These are phyloP conservation scores for Homarus gammarus DNA, from an alignment of 2,888 invertebrate species.

Conservation along the genomic window DNA sequence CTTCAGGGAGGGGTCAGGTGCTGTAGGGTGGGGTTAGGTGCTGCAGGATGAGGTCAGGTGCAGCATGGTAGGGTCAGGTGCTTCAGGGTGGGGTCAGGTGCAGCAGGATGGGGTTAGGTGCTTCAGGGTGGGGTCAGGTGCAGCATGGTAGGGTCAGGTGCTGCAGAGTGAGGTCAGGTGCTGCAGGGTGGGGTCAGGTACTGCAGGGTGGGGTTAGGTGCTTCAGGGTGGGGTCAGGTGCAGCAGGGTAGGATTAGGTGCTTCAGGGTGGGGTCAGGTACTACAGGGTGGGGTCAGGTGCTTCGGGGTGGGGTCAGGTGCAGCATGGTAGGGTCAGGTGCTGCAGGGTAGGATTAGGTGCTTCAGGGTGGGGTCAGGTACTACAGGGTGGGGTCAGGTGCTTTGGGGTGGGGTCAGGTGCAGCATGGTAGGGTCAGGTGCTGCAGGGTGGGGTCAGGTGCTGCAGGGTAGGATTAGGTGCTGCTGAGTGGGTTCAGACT, in stretches of 20 bases:
- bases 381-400: neutral
- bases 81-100: no score
- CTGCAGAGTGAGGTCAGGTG: neutral
- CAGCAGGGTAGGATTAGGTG: neutral
- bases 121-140: no score
- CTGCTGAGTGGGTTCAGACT: neutral
- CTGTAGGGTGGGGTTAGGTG: neutral
- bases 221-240: neutral
- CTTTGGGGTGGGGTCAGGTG: neutral
- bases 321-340: neutral
- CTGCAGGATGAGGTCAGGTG: neutral
- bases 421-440: neutral
- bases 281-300: neutral
- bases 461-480: neutral
- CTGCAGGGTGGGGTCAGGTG: neutral
- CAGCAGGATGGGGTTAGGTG: neutral
- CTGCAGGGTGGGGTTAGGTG: neutral
- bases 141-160: neutral
- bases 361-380: no score
- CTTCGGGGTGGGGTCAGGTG: conserved; percentile 10
- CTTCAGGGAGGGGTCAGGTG: neutral
- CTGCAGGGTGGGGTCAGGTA: neutral
- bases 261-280: neutral
- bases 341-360: conserved; percentile 36
- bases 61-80: neutral